Evolutionary conservation across 2,888 invertebrate species (phyloP), one percentile per base, ranked within the genome.

Genomic region (Nymphalis urticae): DNA sequence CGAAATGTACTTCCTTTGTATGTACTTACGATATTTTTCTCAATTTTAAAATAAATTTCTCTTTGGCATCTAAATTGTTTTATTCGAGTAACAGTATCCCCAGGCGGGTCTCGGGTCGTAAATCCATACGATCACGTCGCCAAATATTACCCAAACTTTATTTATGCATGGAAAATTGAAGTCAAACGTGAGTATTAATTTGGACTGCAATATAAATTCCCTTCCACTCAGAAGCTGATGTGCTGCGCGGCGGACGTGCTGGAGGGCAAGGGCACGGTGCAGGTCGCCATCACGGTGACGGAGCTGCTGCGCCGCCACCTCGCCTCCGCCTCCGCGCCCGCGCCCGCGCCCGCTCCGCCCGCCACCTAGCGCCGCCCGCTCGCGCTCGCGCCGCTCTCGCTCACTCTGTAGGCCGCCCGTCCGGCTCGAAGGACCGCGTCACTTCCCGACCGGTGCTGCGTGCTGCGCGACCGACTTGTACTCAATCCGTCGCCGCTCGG

Each of bases 211-310:
- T 42, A 13, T 3, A 42, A 13, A 42, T 42, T 42, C 42, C 42
- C 42, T 65, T 68, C 68, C 13, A 95, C 94, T 64, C 94, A 97
- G 98, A 97, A 97, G 85, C 94, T 98, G 77, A 95, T 98, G 83
- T 98, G 98, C 91, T 97, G 97, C 85, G 95, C 98, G 50, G 96
- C 97, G 48, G 98, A 98, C 87, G 97, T 98, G n/a, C 92, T 98
- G 58, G 98, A 98, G 88, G 97, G 97, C 68, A 96, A 97, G 83
- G 97, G 97, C 1, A 94, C 97, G 17, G 96, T 97, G 2, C 96
- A 97, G 83, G 96, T 98, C 32, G 97, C 98, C 62, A 96, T 97
- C 73, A 98, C 98, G 0, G 97, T 98, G 27, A 95, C 96, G 1
- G 97, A 97, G 85, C 90, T 98, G 19, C 93, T 97, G 63, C 94